Conservation (phyloP, 2,888 invertebrate species). For the Lamproptera curius region DNA sequence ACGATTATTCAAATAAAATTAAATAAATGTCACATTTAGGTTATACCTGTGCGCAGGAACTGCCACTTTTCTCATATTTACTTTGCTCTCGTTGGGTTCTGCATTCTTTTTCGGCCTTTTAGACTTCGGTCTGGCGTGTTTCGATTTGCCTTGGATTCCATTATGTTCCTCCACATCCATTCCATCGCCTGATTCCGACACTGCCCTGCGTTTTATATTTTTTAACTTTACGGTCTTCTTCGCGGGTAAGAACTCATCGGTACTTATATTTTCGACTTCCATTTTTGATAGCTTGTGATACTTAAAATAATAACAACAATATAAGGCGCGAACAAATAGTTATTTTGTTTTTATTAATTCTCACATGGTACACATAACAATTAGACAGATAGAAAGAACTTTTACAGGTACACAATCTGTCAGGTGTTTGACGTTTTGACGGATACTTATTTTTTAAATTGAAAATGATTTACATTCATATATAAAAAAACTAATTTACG, state of each 20-base stretch:
- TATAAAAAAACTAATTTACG: no score
- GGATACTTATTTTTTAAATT: no score
- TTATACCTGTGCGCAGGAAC: conserved; percentile 92
- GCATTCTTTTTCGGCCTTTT: conserved; percentile 57
- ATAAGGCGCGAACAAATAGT: neutral
- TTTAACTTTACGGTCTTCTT: conserved; percentile 66
- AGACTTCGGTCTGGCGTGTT: conserved; percentile 55
- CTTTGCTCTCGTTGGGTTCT: conserved; percentile 75
- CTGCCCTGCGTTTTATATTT: conserved; percentile 73
- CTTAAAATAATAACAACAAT: neutral
- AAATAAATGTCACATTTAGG: conserved; percentile 47
- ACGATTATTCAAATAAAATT: neutral
- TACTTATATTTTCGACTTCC: conserved; percentile 72
- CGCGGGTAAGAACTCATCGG: conserved; percentile 71
- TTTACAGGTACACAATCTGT: neutral
- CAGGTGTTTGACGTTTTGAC: no score
- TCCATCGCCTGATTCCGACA: conserved; percentile 67
- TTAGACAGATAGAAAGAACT: conserved; percentile 34
- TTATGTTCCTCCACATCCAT: conserved; percentile 85
- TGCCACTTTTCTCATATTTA: conserved; percentile 84
- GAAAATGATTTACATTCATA: no score
- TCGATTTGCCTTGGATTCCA: conserved; percentile 73
- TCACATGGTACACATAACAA: conserved; percentile 40
- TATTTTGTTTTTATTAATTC: conserved; percentile 20
- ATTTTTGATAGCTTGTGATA: conserved; percentile 34